Base-by-base conservation (phyloP, 2,113 vertebrate species). In the Notothenia coriiceps region DNA sequence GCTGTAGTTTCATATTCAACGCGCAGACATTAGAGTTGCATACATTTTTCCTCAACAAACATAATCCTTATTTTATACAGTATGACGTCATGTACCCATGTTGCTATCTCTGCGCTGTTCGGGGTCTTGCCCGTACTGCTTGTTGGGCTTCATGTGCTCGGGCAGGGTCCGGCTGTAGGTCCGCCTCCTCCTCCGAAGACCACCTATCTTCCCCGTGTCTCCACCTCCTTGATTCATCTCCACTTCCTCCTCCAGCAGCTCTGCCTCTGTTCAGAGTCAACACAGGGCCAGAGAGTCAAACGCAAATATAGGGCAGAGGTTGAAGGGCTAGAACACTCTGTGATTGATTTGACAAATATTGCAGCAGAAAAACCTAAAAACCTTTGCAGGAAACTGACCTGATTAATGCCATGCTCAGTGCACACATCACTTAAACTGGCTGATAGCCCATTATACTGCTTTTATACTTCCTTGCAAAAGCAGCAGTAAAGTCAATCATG, bases 171-270 rank as follows among this genome's bases (percentile, higher is more conserved):
- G 92, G 85, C 95, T 97, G 87, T 93, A 97, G 7, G 95, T 93
- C 63, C 97, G 92, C 86, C 97, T 92, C 73, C 97, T 94, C 78
- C 97, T 93, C 20, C 97, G 93, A 12, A 96, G 54, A 17, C 94
- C 94, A 12, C 93, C 90, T 17, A 93, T 71, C 94, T 98, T 98
- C 68, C 94, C 96, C 17, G 89, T 63, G 57, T 99, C 98, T 74
- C 95, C 95, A 17, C 93, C 87, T 35, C 94, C 87, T 68, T 96
- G 96, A 84, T 91, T 98, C 63, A 96, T 75, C 86, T 95, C 86
- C 3, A 94, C 95, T 82, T 98, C 97, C 90, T 99, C 97, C 91
- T 96, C 93, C 81, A 97, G 86, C 71, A 99, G 95, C 68, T 98
- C 95, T 2, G 95, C 92, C 91, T 98, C 98, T 99, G 88, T 20